Evolutionary conservation across 2,888 invertebrate species (phyloP), one percentile per base, ranked within the genome.

Genomic region (Drosophila pseudotakahashii): DNA sequence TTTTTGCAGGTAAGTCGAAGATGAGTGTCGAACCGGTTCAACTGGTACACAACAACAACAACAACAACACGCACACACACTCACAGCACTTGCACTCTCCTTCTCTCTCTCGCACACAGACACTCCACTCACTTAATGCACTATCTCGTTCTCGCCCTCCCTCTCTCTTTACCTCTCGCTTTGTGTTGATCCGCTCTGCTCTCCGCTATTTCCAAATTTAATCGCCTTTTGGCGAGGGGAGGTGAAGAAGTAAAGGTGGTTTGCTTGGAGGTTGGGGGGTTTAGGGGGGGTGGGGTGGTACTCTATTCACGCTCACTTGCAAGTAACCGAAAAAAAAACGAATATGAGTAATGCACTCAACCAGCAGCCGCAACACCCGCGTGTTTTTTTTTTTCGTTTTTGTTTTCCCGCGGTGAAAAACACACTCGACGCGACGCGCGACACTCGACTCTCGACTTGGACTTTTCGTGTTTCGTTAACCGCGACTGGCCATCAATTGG

Each of bases 1-100:
- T 30, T 32, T 44, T 73, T 68, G 51, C 53, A 75, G 41, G 64
- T 66, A 53, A 63, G 54, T 42, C 67, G 82, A 48, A 67, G 76
- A 63, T 62, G 64, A 55, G 61, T 53, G 70, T 63, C 45, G 54
- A 77, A 81, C 81, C 81, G 86, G 81, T 81, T 79, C 62, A 82
- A 82, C 81, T 71, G 83, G 81, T 81, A 77, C 52, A 64, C 47
- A 53, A 14, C 16, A 51, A 53, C 79, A 76, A 45, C 19, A 47
- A 51, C 19, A 19, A 19, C 19, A 19, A 19, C 19, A 19, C 19
- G 19, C 19, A 19, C 19, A 19, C 66, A n/a, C 41, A 41, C 48
- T 47, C 55, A 57, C 47, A 47, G 2, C 32, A 48, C 32, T 48
- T 48, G 41, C 41, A 61, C 42, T 44, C 63, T 32, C 16, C 6